These are phyloP conservation scores for Mactromeris polynyma DNA, from an alignment of 2,888 invertebrate species.

Conservation along the genomic window DNA sequence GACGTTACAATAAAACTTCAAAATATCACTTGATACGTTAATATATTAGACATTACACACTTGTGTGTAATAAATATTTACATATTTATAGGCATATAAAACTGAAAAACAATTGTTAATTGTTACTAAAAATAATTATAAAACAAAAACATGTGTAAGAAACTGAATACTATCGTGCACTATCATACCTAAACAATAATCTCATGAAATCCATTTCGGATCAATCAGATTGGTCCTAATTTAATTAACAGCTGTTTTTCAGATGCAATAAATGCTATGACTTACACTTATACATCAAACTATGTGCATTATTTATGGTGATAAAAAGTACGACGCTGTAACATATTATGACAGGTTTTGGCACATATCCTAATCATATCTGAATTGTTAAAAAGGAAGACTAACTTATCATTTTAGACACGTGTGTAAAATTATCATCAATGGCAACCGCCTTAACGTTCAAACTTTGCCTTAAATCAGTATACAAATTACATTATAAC, in stretches of 20 bases:
- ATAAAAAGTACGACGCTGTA: background rate
- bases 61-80: background rate
- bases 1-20: too few relatives aligned
- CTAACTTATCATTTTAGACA: background rate
- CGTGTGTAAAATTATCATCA: background rate
- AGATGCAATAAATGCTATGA: background rate
- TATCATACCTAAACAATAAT: too few relatives aligned
- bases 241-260: background rate
- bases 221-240: too few relatives aligned
- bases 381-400: background rate
- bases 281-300: constrained; percentile 15
- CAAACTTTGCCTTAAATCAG: too few relatives aligned
- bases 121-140: background rate
- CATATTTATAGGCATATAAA: background rate
- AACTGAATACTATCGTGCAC: background rate
- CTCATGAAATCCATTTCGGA: too few relatives aligned
- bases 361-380: background rate
- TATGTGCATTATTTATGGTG: constrained; percentile 14
- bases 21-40: too few relatives aligned
- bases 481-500: background rate
- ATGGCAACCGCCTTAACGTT: too few relatives aligned
- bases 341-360: background rate
- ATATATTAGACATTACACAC: too few relatives aligned
- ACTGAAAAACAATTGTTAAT: constrained; percentile 7
- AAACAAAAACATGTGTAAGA: background rate